Evolutionary conservation across 92 coral and sea anemone genomes (phyloP).

Genomic region (Virgularia gustaviana): DNA sequence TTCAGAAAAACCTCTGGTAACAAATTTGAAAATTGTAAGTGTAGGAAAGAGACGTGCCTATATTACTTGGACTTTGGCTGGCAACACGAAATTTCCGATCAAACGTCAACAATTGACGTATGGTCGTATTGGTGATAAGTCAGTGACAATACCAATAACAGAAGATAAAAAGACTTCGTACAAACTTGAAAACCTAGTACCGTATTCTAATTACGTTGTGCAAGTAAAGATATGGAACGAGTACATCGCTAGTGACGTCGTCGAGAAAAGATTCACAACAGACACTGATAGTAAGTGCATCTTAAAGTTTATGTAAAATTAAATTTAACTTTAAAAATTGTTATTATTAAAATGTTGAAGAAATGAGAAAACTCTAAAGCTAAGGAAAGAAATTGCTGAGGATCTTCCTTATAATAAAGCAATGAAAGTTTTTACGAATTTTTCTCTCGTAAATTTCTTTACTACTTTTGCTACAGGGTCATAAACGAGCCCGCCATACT

Average conservation of each 20-base stretch:
- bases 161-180: constrained; percentile 18
- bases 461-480: too few species aligned
- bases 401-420: too few species aligned
- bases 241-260: constrained; percentile 56
- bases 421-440: too few species aligned
- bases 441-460: too few species aligned
- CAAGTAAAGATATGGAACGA: constrained; percentile 54
- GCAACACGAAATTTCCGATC: constrained; percentile 22
- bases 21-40: constrained; percentile 5
- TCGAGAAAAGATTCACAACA: constrained; percentile 23
- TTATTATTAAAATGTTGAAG: too few species aligned
- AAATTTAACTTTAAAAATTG: too few species aligned
- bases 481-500: too few species aligned
- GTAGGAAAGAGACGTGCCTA: not conserved
- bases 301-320: too few species aligned
- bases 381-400: too few species aligned
- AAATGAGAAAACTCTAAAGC: too few species aligned
- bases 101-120: constrained; percentile 39
- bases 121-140: constrained; percentile 6
- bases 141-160: constrained; percentile 3
- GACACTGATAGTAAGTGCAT: constrained; percentile 56
- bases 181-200: constrained; percentile 39
- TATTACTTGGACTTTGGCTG: constrained; percentile 9
- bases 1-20: constrained; percentile 45
- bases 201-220: constrained; percentile 57